A percentile compares a stretch with the other conserved stretches of the same genome.
phyloP scores from a whole-genome alignment of 2,113 vertebrate species.

The Calidris pugnax region DNA sequence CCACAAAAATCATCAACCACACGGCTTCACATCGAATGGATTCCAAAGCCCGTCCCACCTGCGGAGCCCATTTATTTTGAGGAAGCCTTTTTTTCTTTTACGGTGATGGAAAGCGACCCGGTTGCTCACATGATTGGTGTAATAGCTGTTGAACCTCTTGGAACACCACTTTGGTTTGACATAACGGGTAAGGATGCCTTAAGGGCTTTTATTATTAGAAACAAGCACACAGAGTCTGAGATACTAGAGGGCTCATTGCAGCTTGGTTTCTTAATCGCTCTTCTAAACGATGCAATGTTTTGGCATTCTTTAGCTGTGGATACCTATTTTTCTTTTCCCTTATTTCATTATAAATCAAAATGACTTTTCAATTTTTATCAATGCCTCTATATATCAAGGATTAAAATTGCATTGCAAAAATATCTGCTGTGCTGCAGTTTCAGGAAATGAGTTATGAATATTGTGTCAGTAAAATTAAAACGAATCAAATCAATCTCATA shows the following conservation, averaged over 20 bases:
- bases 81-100: constrained; percentile 88
- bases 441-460: not conserved
- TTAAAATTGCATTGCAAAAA: not conserved
- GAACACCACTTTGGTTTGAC: constrained; percentile 93
- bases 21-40: constrained; percentile 96
- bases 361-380: not conserved
- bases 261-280: not conserved
- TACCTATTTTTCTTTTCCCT: not conserved
- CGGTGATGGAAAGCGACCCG: constrained; percentile 97
- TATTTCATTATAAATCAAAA: not conserved
- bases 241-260: not conserved
- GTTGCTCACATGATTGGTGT: constrained; percentile 97
- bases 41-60: constrained; percentile 84
- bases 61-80: constrained; percentile 85
- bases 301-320: not conserved
- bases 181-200: constrained; percentile 85
- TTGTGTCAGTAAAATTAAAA: not conserved
- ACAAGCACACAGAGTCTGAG: not conserved
- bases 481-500: not conserved
- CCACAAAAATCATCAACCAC: constrained; percentile 94
- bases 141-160: constrained; percentile 85
- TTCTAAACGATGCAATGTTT: not conserved
- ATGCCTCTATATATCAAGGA: not conserved
- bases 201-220: constrained; percentile 21
- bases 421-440: not conserved